A percentile compares a stretch with the other conserved stretches of the same genome.
Conservation (phyloP, 1,140 invertebrate species). For the Musca domestica region DNA sequence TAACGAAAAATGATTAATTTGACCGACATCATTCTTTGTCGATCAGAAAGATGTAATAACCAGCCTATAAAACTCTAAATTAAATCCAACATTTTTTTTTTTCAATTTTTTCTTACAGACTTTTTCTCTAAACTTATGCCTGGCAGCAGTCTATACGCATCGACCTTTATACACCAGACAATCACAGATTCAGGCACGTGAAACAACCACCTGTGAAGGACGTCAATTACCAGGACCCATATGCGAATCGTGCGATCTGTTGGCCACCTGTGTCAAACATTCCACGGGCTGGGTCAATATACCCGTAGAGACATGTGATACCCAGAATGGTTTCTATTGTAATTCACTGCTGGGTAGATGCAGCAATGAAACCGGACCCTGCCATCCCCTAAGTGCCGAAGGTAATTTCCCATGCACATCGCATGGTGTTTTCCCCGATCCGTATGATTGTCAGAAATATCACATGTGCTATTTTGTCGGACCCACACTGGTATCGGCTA, state of each 20-base stretch:
- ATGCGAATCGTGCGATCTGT: conserved; percentile 48
- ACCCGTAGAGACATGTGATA: conserved; percentile 49
- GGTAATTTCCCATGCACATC: conserved; percentile 51
- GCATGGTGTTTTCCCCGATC: conserved; percentile 53
- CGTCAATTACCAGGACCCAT: conserved; percentile 44
- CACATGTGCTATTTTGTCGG: conserved; percentile 52
- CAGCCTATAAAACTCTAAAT: no score
- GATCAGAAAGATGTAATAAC: no score
- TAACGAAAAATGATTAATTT: no score
- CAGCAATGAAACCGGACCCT: conserved; percentile 47
- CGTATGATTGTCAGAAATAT: conserved; percentile 53
- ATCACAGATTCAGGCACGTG: conserved; percentile 34
- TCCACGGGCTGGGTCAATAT: conserved; percentile 50
- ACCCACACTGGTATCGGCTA: conserved; percentile 34
- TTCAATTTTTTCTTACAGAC: no score
- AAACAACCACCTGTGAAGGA: conserved; percentile 42
- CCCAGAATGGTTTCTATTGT: conserved; percentile 46
- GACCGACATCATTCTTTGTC: no score
- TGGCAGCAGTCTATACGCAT: no score
- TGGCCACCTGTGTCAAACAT: conserved; percentile 47
- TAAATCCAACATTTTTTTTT: no score
- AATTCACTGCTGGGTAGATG: conserved; percentile 42
- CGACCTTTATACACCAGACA: conserved; percentile 25
- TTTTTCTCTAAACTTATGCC: no score
- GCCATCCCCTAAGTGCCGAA: conserved; percentile 47